A percentile compares a stretch with the other conserved stretches of the same genome.
These are phyloP conservation scores for Heliconius nattereri DNA, from an alignment of 1,140 invertebrate genomes.

Conservation along the genomic window DNA sequence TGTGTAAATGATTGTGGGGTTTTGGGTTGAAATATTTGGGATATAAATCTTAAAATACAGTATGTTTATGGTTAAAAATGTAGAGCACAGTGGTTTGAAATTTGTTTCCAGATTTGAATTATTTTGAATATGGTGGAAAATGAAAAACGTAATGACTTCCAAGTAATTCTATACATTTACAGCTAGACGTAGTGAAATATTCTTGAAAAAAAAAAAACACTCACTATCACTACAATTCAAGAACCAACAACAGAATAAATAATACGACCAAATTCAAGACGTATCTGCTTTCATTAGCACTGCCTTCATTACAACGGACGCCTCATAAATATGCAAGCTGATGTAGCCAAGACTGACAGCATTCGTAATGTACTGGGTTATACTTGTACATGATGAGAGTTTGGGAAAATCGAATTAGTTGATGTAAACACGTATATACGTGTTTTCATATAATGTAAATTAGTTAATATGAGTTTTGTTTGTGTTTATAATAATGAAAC, in stretches of 20 bases:
- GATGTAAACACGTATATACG: neutral
- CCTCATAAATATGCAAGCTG: conserved; percentile 46
- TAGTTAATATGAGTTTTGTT: neutral
- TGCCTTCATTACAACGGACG: conserved; percentile 21
- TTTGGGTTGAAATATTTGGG: too few species aligned
- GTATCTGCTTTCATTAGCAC: conserved; percentile 33
- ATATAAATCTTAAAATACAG: too few species aligned
- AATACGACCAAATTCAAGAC: conserved; percentile 45
- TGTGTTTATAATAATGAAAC: neutral
- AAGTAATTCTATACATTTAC: too few species aligned
- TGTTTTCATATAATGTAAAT: neutral
- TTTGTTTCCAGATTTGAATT: too few species aligned
- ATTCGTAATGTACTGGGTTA: conserved; percentile 30
- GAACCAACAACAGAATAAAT: conserved; percentile 3
- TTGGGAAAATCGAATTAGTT: neutral
- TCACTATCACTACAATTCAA: neutral
- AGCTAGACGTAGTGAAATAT: too few species aligned
- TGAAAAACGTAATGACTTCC: too few species aligned
- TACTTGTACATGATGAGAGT: neutral
- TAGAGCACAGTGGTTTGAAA: too few species aligned
- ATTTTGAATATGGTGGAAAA: too few species aligned
- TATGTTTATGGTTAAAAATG: too few species aligned
- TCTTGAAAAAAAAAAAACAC: too few species aligned
- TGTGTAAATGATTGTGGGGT: too few species aligned
- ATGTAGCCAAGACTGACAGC: conserved; percentile 31